Percentiles rank a stretch among this genome's conserved stretches.
These are phyloP conservation scores for human DNA, from an alignment of 2,113 vertebrate species.

Conservation along the genomic window DNA sequence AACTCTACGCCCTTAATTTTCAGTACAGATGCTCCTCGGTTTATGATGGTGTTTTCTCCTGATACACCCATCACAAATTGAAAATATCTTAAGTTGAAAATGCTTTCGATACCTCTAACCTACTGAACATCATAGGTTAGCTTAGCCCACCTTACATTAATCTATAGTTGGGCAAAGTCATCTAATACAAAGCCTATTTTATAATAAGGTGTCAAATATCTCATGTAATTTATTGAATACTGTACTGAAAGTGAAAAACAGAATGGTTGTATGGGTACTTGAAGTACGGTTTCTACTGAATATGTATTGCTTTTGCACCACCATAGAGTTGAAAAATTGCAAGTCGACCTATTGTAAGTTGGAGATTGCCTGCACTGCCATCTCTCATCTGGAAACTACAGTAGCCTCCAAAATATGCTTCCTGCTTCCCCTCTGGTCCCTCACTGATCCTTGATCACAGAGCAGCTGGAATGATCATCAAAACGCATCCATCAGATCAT, in stretches of 20 bases:
- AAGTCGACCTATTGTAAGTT: neutral
- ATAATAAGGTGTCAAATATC: neutral
- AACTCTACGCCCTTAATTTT: neutral
- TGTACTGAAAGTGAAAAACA: neutral
- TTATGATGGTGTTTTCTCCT: neutral
- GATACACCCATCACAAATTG: neutral
- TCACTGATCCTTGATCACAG: neutral
- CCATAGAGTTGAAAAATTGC: neutral
- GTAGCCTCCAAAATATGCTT: neutral
- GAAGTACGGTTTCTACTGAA: neutral
- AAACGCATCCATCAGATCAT: neutral
- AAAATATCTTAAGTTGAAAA: neutral
- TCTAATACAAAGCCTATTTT: neutral
- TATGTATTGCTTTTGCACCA: neutral
- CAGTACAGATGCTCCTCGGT: accelerated
- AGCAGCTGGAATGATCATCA: neutral
- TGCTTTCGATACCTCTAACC: neutral
- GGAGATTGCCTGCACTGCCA: neutral
- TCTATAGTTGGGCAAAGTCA: neutral
- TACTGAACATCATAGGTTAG: neutral
- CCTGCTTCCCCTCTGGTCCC: too few relatives aligned
- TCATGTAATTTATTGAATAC: neutral
- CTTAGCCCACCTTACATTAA: neutral
- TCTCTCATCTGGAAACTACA: accelerated
- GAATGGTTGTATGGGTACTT: neutral